Conservation (phyloP, 2,113 vertebrate genomes). For the Henicopernis longicauda region DNA sequence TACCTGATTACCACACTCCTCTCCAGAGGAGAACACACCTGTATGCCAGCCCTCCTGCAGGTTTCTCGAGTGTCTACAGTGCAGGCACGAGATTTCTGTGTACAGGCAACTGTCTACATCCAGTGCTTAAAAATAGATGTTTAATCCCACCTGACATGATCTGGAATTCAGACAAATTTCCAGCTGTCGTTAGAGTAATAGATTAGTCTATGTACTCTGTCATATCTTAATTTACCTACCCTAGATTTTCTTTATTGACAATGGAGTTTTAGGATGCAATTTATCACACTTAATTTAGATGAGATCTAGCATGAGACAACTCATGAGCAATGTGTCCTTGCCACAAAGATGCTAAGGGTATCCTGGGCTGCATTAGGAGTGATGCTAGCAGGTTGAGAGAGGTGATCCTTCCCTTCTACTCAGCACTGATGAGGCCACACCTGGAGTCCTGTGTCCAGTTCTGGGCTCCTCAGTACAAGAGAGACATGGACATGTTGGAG, state of each 20-base stretch:
- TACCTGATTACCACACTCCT: neutral
- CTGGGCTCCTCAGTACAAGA: neutral
- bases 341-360: accelerated
- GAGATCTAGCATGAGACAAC: neutral
- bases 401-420: neutral
- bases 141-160: neutral
- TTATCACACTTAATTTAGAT: neutral
- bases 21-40: neutral
- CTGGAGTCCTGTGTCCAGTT: neutral
- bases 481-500: neutral
- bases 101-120: neutral
- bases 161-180: neutral
- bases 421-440: neutral
- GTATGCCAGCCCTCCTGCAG: neutral
- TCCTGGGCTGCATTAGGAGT: neutral
- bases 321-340: neutral
- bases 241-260: neutral
- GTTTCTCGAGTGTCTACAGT: neutral
- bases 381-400: neutral
- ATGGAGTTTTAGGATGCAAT: neutral
- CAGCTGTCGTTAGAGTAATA: neutral
- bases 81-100: neutral
- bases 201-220: neutral
- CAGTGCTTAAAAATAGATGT: neutral
- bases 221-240: neutral